Evolutionary conservation across 2,888 invertebrate species (phyloP), one percentile per base, ranked within the genome.

Genomic region (Melieria crassipennis): DNA sequence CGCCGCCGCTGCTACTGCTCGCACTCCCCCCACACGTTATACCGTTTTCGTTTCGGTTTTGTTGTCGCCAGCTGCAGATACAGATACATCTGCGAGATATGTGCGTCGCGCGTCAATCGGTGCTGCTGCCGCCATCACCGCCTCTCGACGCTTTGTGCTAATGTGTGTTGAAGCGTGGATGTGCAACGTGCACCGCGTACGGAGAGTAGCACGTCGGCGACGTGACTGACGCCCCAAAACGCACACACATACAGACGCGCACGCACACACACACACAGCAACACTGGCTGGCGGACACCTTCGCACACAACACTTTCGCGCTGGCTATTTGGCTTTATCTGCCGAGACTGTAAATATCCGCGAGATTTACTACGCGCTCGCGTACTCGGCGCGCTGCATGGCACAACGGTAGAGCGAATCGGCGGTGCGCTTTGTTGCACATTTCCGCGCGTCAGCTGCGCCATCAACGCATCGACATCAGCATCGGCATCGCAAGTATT

Each of bases 291-390:
- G 45, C 47, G 11, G 61, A 42, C 52, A 52, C 46, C 16, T 68
- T 42, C 65, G 45, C 50, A 11, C 16, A 50, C 7, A 5, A 30
- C 30, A 30, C 30, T 16, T 5, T 60, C 67, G 50, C 48, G 7
- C 13, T 52, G 61, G 45, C 60, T 61, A 67, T 50, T 61, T 52
- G 48, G 52, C 69, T 81, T 81, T 81, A 82, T 81, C 81, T 80
- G 78, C 75, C 76, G 76, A 81, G 78, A 81, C 83, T 82, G 84
- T 84, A 84, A 84, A 84, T 84, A 82, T 83, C 78, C 81, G 83
- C 82, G 83, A 84, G 84, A 84, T 84, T 84, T 84, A 84, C 83
- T 79, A 75, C 77, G 76, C 76, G 75, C 75, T 75, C 42, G 61
- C 52, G 58, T 62, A 42, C 48, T 67, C 61, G 67, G 60, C 67